Percentiles rank a stretch among this genome's conserved stretches.
Evolutionary conservation across 2,113 vertebrate genomes (phyloP).

Genomic region (Spheniscus mendiculus): DNA sequence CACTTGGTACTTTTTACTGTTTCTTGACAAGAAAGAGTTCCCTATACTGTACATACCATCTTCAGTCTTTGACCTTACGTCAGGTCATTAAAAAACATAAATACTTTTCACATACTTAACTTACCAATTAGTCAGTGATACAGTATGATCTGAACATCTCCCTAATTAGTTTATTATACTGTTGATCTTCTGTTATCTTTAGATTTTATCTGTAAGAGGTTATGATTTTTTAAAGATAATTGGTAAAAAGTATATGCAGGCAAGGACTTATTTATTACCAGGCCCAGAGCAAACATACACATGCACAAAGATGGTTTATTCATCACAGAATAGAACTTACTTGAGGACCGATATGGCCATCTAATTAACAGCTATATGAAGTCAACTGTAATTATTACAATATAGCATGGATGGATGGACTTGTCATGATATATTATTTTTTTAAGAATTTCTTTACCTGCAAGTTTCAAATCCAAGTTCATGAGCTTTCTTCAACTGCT

Average conservation of each 20-base stretch:
- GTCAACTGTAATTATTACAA: background rate
- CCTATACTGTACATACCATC: background rate
- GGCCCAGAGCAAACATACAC: background rate
- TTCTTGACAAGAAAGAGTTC: background rate
- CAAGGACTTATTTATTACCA: background rate
- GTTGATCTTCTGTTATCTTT: background rate
- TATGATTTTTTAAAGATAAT: background rate
- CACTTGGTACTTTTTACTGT: background rate
- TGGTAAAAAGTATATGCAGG: background rate
- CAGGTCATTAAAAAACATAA: background rate
- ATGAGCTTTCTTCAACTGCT: slow-evolving; percentile 74
- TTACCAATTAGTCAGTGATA: background rate
- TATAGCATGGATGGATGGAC: background rate
- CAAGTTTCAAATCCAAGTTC: slow-evolving; percentile 81
- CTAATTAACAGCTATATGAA: background rate
- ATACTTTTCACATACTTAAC: background rate
- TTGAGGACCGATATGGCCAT: background rate
- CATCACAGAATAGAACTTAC: background rate
- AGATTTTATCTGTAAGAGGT: background rate
- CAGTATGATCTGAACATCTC: background rate
- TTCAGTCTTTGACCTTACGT: background rate
- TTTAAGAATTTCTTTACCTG: slow-evolving; percentile 77
- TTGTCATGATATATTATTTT: background rate
- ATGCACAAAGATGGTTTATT: background rate
- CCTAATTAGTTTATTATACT: background rate